phyloP scores from a whole-genome alignment of 2,797 vertebrate species.

The Limosa lapponica region DNA sequence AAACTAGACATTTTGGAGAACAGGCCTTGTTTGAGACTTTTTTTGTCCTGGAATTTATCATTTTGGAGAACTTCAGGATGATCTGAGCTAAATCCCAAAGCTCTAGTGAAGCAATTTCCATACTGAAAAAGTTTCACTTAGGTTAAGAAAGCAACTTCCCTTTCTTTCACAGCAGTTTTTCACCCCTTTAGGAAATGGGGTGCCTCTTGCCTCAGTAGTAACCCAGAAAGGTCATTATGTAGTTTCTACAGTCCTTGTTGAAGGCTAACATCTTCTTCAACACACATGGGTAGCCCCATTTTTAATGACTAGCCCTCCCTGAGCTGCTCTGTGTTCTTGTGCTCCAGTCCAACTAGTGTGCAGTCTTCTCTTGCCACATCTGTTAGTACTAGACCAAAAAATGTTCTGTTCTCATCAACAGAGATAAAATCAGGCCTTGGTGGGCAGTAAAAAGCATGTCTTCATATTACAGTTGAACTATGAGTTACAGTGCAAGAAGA shows the following conservation, averaged over 20 bases:
- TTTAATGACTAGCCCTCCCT: background rate
- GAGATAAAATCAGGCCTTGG: background rate
- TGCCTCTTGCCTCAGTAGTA: background rate
- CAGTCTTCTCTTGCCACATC: background rate
- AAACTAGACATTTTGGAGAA: background rate
- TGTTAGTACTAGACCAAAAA: background rate
- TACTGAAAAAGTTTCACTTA: background rate
- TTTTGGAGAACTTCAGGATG: background rate
- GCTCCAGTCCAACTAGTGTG: background rate
- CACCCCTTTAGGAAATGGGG: background rate
- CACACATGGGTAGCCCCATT: background rate
- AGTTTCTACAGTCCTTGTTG: background rate
- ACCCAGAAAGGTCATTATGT: fast-evolving
- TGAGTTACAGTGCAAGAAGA: background rate
- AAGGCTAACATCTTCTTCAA: background rate
- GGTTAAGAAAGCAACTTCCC: background rate
- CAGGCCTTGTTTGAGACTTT: background rate
- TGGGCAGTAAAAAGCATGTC: background rate
- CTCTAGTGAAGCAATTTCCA: background rate
- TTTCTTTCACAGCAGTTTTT: background rate
- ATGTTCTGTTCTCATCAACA: background rate
- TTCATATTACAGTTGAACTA: background rate
- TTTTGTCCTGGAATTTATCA: background rate
- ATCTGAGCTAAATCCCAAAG: background rate
- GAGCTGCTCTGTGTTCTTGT: background rate